Percentiles rank a stretch among this genome's conserved stretches.
phyloP scores from a whole-genome alignment of 2,113 vertebrate species.

The Pelodiscus sinensis region DNA sequence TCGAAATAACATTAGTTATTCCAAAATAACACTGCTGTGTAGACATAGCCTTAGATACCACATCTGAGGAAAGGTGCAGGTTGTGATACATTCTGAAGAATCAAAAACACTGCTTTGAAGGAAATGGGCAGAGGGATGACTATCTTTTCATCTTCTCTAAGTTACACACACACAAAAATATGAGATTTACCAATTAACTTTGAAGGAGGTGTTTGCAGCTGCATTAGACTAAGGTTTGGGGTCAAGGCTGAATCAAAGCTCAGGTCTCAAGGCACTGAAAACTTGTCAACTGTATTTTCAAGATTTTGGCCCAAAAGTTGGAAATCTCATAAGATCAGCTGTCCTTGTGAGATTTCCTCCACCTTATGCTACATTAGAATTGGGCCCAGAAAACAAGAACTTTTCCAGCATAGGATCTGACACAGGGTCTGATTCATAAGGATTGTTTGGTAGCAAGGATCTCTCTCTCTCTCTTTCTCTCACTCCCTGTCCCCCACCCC shows the following conservation, averaged over 20 bases:
- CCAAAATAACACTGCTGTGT: no score
- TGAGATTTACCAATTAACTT: slow-evolving; percentile 12
- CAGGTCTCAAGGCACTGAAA: slow-evolving; percentile 51
- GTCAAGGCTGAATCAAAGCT: slow-evolving; percentile 55
- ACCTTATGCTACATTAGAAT: slow-evolving; percentile 15
- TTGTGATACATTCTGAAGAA: slow-evolving; percentile 23
- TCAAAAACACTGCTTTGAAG: background rate
- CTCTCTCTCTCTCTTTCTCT: no score
- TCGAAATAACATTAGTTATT: no score
- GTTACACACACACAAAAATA: background rate
- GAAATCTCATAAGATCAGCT: slow-evolving; percentile 61
- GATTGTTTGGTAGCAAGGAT: background rate
- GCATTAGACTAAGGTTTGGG: background rate
- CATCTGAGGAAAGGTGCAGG: background rate
- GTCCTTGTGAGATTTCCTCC: slow-evolving; percentile 46
- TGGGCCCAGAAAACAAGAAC: background rate
- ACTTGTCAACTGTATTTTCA: slow-evolving; percentile 55
- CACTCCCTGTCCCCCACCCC: no score
- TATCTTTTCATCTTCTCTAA: background rate
- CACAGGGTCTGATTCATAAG: slow-evolving; percentile 31
- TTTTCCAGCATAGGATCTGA: slow-evolving; percentile 27
- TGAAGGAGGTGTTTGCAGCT: slow-evolving; percentile 13
- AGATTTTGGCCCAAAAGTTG: slow-evolving; percentile 51
- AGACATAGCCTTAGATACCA: background rate
- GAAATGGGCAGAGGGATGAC: slow-evolving; percentile 18